These are phyloP conservation scores for Sphinx pinastri DNA, from an alignment of 2,888 invertebrate species.

Conservation along the genomic window DNA sequence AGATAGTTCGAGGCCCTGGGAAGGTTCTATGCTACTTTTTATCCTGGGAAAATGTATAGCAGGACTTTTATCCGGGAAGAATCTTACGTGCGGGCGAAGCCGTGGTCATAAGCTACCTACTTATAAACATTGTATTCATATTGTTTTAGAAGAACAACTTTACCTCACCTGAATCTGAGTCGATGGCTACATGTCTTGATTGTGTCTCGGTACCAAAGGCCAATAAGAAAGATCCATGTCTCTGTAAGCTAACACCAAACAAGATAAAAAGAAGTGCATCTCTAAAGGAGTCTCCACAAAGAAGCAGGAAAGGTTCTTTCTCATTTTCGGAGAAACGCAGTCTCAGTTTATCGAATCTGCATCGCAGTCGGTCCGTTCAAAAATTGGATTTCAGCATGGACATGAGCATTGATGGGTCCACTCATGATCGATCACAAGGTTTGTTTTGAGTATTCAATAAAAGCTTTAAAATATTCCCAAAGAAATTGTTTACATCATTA, in stretches of 20 bases:
- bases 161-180: constrained; percentile 72
- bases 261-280: constrained; percentile 69
- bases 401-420: constrained; percentile 79
- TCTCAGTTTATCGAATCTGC: constrained; percentile 70
- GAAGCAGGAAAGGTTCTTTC: constrained; percentile 58
- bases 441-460: constrained; percentile 31
- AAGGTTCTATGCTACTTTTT: no score
- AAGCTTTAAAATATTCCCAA: no score
- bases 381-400: constrained; percentile 82
- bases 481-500: neutral
- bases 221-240: constrained; percentile 60
- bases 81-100: no score
- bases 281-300: constrained; percentile 69
- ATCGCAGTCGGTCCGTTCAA: constrained; percentile 76
- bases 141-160: constrained; percentile 71
- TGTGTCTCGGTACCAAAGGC: constrained; percentile 58
- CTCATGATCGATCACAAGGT: constrained; percentile 71
- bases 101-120: no score
- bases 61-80: no score
- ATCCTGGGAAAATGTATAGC: no score
- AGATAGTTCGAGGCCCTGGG: no score
- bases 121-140: no score
- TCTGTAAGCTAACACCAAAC: constrained; percentile 66
- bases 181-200: constrained; percentile 71
- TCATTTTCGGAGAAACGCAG: constrained; percentile 70